These are phyloP conservation scores for Acromyrmex heyeri DNA, from an alignment of 1,140 invertebrate genomes.

Conservation along the genomic window DNA sequence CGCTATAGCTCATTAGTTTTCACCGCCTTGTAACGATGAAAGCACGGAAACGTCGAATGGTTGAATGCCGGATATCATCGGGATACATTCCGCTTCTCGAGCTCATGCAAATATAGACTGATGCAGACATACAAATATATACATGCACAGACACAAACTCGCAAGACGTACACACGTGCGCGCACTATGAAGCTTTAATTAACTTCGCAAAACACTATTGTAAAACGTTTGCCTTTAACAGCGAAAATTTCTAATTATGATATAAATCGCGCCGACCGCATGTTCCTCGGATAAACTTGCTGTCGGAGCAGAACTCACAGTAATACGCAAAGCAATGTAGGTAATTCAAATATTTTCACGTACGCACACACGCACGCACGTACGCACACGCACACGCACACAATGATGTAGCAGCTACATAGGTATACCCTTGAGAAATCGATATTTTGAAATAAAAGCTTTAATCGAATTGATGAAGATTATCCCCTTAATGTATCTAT, in stretches of 20 bases:
- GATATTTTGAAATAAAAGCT: background rate
- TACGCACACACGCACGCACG: no score
- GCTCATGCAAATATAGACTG: background rate
- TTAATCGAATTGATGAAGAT: background rate
- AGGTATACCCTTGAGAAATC: background rate
- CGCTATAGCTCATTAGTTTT: slow-evolving; percentile 75
- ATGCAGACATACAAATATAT: background rate
- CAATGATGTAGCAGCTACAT: background rate
- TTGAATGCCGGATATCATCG: slow-evolving; percentile 64
- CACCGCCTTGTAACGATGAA: slow-evolving; percentile 62
- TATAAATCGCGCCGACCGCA: slow-evolving; percentile 54
- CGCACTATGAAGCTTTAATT: slow-evolving; percentile 60
- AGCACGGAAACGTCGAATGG: slow-evolving; percentile 52
- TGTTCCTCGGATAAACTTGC: slow-evolving; percentile 28
- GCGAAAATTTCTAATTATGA: slow-evolving; percentile 64
- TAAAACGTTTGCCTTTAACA: slow-evolving; percentile 65
- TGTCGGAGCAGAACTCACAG: background rate
- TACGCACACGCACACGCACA: no score
- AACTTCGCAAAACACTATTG: slow-evolving; percentile 64
- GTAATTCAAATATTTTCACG: no score
- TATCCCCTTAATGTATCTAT: background rate
- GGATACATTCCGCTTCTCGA: slow-evolving; percentile 48
- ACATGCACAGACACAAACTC: background rate
- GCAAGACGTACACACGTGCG: background rate
- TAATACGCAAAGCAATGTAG: background rate